These are phyloP conservation scores for Poicephalus gulielmi DNA, from an alignment of 2,113 vertebrate species.

Conservation along the genomic window DNA sequence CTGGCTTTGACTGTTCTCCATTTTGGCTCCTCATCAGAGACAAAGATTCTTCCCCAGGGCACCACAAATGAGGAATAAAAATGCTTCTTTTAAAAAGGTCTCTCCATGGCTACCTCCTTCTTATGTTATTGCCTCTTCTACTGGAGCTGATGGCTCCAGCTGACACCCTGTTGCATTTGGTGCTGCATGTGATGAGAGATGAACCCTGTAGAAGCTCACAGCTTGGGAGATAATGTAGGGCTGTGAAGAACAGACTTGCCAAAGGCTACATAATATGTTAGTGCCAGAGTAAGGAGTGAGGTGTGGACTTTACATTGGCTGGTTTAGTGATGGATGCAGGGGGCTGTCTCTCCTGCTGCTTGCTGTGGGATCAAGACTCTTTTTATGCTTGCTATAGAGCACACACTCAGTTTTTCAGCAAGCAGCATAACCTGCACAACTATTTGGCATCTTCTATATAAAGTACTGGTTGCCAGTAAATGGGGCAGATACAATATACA, in stretches of 20 bases:
- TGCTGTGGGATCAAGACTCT: not conserved
- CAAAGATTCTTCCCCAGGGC: not conserved
- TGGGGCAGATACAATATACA: not conserved
- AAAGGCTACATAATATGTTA: not conserved
- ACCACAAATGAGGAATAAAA: not conserved
- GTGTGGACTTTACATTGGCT: accelerated
- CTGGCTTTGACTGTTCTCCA: not conserved
- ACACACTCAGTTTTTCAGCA: not conserved
- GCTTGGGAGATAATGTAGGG: not conserved
- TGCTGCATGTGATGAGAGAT: not conserved
- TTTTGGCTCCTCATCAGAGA: not conserved
- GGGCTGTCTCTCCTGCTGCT: not conserved
- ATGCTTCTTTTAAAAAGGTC: not conserved
- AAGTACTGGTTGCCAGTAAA: not conserved
- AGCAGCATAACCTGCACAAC: too few relatives aligned
- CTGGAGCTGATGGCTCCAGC: not conserved
- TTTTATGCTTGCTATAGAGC: not conserved
- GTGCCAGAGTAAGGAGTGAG: not conserved
- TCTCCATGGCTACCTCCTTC: not conserved
- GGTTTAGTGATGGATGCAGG: not conserved
- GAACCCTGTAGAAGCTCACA: not conserved
- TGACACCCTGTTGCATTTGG: not conserved
- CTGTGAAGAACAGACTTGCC: not conserved
- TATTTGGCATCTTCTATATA: not conserved
- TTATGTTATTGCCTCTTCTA: not conserved